Conservation (phyloP, 2,888 invertebrate genomes). For the Cantharis lateralis region DNA sequence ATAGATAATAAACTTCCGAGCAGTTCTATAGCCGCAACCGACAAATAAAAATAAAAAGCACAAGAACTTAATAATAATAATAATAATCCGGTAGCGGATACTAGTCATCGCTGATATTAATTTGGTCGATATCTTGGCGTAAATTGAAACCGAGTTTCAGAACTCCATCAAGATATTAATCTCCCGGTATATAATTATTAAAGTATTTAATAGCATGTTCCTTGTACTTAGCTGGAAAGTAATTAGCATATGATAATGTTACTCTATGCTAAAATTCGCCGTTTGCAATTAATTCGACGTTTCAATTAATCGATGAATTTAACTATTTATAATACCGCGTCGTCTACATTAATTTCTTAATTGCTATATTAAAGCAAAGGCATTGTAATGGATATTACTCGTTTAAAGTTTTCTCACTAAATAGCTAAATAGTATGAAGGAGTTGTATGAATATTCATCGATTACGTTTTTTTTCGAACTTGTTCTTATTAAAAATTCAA, state of each 20-base stretch:
- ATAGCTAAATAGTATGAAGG: background rate
- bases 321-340: slow-evolving; percentile 4
- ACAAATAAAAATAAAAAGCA: background rate
- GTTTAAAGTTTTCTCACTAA: background rate
- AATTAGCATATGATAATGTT: slow-evolving; percentile 45
- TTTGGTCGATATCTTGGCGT: slow-evolving; percentile 38
- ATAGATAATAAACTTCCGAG: background rate
- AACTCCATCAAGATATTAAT: slow-evolving; percentile 47
- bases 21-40: background rate
- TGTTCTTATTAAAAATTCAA: background rate
- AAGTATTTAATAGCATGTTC: slow-evolving; percentile 46
- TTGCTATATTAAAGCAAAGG: background rate
- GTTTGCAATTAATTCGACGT: slow-evolving; percentile 29
- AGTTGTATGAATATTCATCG: background rate
- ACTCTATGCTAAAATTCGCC: slow-evolving; percentile 38
- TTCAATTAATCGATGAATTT: slow-evolving; percentile 27
- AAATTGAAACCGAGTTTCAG: slow-evolving; percentile 42
- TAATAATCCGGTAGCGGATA: slow-evolving; percentile 40
- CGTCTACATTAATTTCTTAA: background rate
- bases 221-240: slow-evolving; percentile 42
- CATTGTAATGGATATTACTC: background rate
- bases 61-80: slow-evolving; percentile 7
- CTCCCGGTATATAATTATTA: slow-evolving; percentile 43
- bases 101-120: slow-evolving; percentile 41
- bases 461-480: background rate